Base-by-base conservation (phyloP, 2,113 vertebrate genomes). In the Lasiurus cinereus region DNA sequence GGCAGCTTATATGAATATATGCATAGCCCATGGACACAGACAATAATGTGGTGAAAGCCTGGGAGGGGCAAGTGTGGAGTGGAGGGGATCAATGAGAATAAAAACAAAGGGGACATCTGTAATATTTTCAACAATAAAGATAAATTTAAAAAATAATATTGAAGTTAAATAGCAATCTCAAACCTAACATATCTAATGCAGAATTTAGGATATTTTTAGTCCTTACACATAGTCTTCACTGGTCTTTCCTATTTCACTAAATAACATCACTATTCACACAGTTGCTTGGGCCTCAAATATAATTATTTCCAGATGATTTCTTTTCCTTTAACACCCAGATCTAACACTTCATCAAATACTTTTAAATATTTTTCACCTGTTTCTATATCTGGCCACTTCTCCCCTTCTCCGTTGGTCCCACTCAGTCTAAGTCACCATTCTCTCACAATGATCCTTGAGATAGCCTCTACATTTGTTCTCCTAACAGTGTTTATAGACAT, bases 221-320 rank as follows among this genome's bases (percentile, higher is more conserved):
- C 2, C 8, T 50, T 62, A 36, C 0, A n/a, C 24, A 1, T 6
- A 80, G 50, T 48, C 39, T 36, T 93, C 33, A 46, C 24, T 3
- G 33, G 10, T 69, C 2, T 91, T 95, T 31, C 19, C 4, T 77
- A 6, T 43, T 2, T 87, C 31, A 93, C 14, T 89, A 74, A 90
- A 76, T 82, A 46, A 64, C 29, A 86, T 43, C 3, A 79, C 76
- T 80, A 84, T 80, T 89, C 62, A 74, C 31, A 91, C 29, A 33
- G 8, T 79, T 67, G 12, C 29, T 66, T 82, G 54, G 64, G 5
- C 8, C 10, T 50, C 36, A 15, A 29, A 70, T 79, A 79, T 18
- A 94, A 29, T 82, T 91, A 46, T 67, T 94, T 88, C 24, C 79
- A 64, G 29, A 48, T 93, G 67, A 67, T 83, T 54, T n/a, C 0